Percentiles rank a stretch among this genome's conserved stretches.
These are phyloP conservation scores for Gnathonemus echidnorhynchus DNA, from an alignment of 2,113 vertebrate genomes.

Conservation along the genomic window DNA sequence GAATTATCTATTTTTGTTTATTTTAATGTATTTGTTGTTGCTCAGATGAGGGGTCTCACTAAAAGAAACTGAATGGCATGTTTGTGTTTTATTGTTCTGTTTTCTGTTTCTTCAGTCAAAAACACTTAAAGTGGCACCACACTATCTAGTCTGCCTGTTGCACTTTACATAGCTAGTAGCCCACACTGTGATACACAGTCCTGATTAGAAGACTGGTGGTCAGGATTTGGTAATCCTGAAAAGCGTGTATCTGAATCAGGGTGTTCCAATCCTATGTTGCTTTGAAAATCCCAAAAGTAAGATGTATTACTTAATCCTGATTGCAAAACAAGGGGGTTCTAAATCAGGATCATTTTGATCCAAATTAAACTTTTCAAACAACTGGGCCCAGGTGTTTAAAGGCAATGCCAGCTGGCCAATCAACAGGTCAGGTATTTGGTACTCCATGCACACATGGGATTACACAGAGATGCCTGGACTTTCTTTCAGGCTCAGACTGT, in stretches of 20 bases:
- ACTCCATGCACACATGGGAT: not conserved
- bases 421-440: not conserved
- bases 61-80: not conserved
- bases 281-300: not conserved
- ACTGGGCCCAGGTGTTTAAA: not conserved
- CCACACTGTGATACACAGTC: too few species aligned
- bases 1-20: too few species aligned
- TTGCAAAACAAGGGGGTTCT: too few species aligned
- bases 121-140: not conserved
- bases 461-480: not conserved
- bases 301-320: too few species aligned
- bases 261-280: not conserved
- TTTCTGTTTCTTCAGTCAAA: not conserved
- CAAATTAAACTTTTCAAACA: not conserved
- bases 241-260: too few species aligned
- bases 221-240: not conserved
- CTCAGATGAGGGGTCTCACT: too few species aligned
- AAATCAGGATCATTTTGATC: too few species aligned
- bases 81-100: not conserved
- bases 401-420: not conserved
- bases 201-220: too few species aligned
- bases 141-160: not conserved
- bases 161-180: not conserved
- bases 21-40: too few species aligned
- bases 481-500: not conserved